Percentiles rank a stretch among this genome's conserved stretches.
Conservation (phyloP, 2,888 invertebrate species). For the Leucophenga maculata region DNA sequence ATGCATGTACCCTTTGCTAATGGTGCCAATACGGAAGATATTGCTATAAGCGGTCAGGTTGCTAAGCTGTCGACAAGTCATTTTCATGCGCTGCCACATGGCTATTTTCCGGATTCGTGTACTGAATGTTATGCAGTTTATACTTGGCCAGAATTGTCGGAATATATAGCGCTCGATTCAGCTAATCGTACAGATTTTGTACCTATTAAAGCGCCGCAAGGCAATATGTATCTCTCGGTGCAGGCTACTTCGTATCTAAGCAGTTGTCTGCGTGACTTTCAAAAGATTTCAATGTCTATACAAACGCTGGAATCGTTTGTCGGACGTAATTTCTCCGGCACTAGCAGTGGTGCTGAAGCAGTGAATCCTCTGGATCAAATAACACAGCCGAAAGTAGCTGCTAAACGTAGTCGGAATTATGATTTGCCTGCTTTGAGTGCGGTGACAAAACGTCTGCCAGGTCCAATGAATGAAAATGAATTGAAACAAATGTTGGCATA, state of each 20-base stretch:
- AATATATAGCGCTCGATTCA: conserved; percentile 89
- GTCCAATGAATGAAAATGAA: conserved; percentile 84
- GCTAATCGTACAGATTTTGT: conserved; percentile 91
- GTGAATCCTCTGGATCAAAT: conserved; percentile 79
- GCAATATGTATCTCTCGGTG: conserved; percentile 77
- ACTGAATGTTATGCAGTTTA: conserved; percentile 84
- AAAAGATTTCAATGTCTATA: conserved; percentile 75
- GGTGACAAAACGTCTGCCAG: conserved; percentile 75
- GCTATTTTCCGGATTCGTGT: conserved; percentile 86
- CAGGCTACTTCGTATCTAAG: conserved; percentile 84
- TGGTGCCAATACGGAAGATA: conserved; percentile 52
- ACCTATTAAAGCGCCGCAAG: conserved; percentile 82
- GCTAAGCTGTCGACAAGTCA: conserved; percentile 41
- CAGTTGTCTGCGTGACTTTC: conserved; percentile 82
- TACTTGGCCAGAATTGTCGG: conserved; percentile 89
- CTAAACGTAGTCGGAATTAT: conserved; percentile 36
- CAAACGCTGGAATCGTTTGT: conserved; percentile 61
- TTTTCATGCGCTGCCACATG: conserved; percentile 83
- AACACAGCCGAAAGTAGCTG: conserved; percentile 80
- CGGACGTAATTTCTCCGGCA: conserved; percentile 71
- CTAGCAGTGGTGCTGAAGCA: conserved; percentile 73
- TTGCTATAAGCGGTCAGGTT: conserved; percentile 44
- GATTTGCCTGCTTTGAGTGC: conserved; percentile 71
- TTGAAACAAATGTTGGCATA: conserved; percentile 85
- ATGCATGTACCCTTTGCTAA: conserved; percentile 57